Percentiles rank a stretch among this genome's conserved stretches.
Conservation (phyloP, 30 jellyfish, hydroid and myxozoan species). For the Hydractinia symbiolongicarpus region DNA sequence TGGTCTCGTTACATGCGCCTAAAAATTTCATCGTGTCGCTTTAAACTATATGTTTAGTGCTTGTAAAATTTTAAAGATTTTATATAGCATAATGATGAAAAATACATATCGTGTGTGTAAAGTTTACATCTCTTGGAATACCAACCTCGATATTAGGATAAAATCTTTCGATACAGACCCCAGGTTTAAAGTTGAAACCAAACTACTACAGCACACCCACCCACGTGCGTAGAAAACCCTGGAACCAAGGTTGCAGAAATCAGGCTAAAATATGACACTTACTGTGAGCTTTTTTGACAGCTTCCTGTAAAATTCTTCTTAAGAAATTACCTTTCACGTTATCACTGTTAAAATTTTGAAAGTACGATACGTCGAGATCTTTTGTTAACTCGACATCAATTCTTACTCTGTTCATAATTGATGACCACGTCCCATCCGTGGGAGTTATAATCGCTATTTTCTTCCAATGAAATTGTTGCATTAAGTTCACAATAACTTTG, state of each 20-base stretch:
- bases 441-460: constrained; percentile 74
- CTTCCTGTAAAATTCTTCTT: constrained; percentile 8
- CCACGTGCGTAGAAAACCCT: not conserved
- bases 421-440: constrained; percentile 59
- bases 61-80: no score
- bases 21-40: no score
- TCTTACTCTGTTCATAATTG: constrained; percentile 39
- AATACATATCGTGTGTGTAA: no score
- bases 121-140: not conserved
- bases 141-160: not conserved
- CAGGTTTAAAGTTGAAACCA: not conserved
- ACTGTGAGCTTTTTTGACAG: constrained; percentile 27
- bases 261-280: not conserved
- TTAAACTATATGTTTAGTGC: no score
- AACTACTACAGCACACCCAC: no score
- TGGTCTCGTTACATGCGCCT: no score
- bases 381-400: constrained; percentile 6
- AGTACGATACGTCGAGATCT: constrained; percentile 18
- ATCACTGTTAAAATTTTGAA: constrained; percentile 23
- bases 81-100: no score
- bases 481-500: constrained; percentile 48
- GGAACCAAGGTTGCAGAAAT: not conserved
- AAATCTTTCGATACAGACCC: not conserved
- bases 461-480: constrained; percentile 56
- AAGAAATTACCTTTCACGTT: constrained; percentile 7